Evolutionary conservation across 2,797 vertebrate species (phyloP).

Genomic region (Eospalax fontanierii): DNA sequence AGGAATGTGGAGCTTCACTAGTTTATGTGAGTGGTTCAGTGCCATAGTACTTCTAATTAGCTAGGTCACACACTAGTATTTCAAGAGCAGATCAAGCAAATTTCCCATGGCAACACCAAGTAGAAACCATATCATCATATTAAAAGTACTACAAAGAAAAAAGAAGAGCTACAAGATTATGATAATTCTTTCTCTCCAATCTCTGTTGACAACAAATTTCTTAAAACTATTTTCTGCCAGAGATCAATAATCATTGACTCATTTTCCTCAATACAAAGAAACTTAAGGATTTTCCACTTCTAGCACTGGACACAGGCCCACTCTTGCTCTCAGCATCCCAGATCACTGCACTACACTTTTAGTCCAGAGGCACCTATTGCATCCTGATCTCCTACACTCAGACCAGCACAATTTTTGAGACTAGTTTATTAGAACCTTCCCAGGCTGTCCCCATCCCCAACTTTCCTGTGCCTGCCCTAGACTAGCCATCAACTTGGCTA

Average conservation of each 20-base stretch:
- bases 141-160: background rate
- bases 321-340: too few relatives aligned
- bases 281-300: too few relatives aligned
- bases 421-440: too few relatives aligned
- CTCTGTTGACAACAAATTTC: background rate
- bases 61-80: background rate
- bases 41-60: background rate
- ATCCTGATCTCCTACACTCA: too few relatives aligned
- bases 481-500: too few relatives aligned
- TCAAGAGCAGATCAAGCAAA: background rate
- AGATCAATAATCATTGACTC: constrained; percentile 52
- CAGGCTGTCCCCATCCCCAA: too few relatives aligned
- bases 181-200: background rate
- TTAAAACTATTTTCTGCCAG: constrained; percentile 25
- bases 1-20: background rate
- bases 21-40: background rate
- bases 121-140: background rate
- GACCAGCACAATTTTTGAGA: too few relatives aligned
- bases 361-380: too few relatives aligned
- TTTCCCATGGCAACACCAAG: background rate
- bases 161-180: background rate
- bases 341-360: too few relatives aligned
- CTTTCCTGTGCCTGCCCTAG: too few relatives aligned
- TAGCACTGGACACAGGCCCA: too few relatives aligned
- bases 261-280: constrained; percentile 59